These are phyloP conservation scores for Chelonus formosanus DNA, from an alignment of 2,888 invertebrate species.

Conservation along the genomic window DNA sequence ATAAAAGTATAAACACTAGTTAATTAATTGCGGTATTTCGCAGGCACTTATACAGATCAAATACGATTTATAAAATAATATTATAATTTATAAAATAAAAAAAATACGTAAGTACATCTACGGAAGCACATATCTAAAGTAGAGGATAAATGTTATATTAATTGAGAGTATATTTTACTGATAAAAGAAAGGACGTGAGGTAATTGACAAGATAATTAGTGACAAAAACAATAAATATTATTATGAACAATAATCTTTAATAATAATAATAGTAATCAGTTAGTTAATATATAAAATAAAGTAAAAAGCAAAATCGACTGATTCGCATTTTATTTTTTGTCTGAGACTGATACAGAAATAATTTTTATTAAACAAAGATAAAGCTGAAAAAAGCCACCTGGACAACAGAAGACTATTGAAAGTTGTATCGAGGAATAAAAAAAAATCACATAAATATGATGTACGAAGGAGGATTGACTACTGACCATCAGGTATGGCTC, in stretches of 20 bases:
- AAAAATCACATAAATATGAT: slow-evolving; percentile 39
- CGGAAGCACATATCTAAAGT: slow-evolving; percentile 29
- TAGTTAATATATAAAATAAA: slow-evolving; percentile 1
- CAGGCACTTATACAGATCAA: too few relatives aligned
- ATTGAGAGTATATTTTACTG: slow-evolving; percentile 57
- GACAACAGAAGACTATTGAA: slow-evolving; percentile 26
- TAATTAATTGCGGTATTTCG: too few relatives aligned
- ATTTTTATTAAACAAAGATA: slow-evolving; percentile 25
- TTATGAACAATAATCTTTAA: not conserved
- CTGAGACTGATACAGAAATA: slow-evolving; percentile 30
- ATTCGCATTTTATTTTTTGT: slow-evolving; percentile 29
- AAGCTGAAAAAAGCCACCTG: slow-evolving; percentile 18
- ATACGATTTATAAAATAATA: too few relatives aligned
- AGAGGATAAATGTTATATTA: slow-evolving; percentile 42
- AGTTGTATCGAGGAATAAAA: slow-evolving; percentile 18
- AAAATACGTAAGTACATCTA: slow-evolving; percentile 26
- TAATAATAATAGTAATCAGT: not conserved
- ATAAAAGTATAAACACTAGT: too few relatives aligned
- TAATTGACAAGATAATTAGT: slow-evolving; percentile 10
- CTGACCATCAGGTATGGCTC: slow-evolving; percentile 60
- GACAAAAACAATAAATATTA: slow-evolving; percentile 23
- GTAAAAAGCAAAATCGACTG: slow-evolving; percentile 23
- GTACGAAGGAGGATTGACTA: slow-evolving; percentile 62
- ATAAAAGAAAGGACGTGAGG: slow-evolving; percentile 19
- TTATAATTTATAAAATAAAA: not conserved